Evolutionary conservation across 2,888 invertebrate genomes (phyloP).

Genomic region (Cryptocephalus moraei): DNA sequence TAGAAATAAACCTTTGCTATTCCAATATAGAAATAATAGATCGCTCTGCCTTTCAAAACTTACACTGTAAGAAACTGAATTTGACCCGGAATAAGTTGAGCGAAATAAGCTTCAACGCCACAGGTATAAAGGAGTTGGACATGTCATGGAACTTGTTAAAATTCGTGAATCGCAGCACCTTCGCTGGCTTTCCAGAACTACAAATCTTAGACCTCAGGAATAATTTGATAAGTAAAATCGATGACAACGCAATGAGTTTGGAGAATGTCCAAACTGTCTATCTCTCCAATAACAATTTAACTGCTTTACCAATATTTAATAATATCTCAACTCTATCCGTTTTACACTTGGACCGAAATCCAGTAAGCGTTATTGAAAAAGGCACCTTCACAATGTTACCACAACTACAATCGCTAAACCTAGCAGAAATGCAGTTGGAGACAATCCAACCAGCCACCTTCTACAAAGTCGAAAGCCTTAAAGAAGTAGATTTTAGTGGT

Average conservation of each 20-base stretch:
- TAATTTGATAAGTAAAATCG: constrained; percentile 5
- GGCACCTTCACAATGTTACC: constrained; percentile 7
- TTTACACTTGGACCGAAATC: constrained; percentile 4
- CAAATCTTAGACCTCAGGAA: constrained; percentile 4
- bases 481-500: constrained; percentile 6
- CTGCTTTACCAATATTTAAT: constrained; percentile 1
- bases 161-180: neutral
- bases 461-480: constrained; percentile 3
- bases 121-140: constrained; percentile 5
- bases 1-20: constrained; percentile 9
- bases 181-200: constrained; percentile 3
- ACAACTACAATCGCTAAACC: constrained; percentile 1
- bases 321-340: no score
- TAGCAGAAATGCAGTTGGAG: constrained; percentile 3
- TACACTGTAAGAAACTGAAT: constrained; percentile 5
- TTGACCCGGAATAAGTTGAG: constrained; percentile 6
- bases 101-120: constrained; percentile 1
- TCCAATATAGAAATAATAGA: constrained; percentile 5
- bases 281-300: constrained; percentile 5
- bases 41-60: constrained; percentile 1
- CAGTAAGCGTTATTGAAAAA: constrained; percentile 4
- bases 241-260: constrained; percentile 2
- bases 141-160: constrained; percentile 7
- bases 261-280: constrained; percentile 4
- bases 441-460: constrained; percentile 6